phyloP scores from a whole-genome alignment of 2,888 invertebrate genomes.

The Sarcophaga rosellei region DNA sequence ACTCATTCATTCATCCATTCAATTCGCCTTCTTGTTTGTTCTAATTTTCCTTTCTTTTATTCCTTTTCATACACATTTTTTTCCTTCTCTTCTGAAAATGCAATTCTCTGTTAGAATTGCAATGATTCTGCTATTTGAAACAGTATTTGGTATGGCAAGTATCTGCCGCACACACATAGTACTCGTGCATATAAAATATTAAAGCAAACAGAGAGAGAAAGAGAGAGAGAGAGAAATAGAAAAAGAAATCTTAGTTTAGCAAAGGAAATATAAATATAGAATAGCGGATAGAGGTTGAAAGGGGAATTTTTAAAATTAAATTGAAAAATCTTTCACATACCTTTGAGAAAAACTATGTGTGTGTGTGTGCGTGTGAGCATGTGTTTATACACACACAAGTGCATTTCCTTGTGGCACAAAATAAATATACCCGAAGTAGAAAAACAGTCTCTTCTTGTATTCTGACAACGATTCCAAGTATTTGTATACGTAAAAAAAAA shows the following conservation, averaged over 20 bases:
- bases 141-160: constrained; percentile 33
- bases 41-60: not conserved
- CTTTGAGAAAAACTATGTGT: not conserved
- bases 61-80: not conserved
- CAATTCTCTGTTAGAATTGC: not conserved
- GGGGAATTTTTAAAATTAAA: constrained; percentile 1
- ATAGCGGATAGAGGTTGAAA: not conserved
- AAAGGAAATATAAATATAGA: constrained; percentile 1
- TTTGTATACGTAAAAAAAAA: constrained; percentile 27
- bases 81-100: not conserved
- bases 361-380: not conserved
- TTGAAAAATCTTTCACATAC: constrained; percentile 41
- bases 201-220: not conserved
- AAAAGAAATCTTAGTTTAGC: constrained; percentile 1
- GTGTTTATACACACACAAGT: not conserved
- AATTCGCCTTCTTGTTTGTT: not conserved
- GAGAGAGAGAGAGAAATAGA: not conserved
- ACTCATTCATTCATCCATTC: no score
- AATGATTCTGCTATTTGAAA: constrained; percentile 17
- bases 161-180: constrained; percentile 1
- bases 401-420: constrained; percentile 37
- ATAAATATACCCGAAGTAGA: constrained; percentile 30
- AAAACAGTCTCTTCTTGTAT: constrained; percentile 4
- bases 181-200: not conserved
- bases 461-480: constrained; percentile 20